A percentile compares a stretch with the other conserved stretches of the same genome.
Evolutionary conservation across 2,888 invertebrate genomes (phyloP).

Genomic region (Athripsodes cinereus): DNA sequence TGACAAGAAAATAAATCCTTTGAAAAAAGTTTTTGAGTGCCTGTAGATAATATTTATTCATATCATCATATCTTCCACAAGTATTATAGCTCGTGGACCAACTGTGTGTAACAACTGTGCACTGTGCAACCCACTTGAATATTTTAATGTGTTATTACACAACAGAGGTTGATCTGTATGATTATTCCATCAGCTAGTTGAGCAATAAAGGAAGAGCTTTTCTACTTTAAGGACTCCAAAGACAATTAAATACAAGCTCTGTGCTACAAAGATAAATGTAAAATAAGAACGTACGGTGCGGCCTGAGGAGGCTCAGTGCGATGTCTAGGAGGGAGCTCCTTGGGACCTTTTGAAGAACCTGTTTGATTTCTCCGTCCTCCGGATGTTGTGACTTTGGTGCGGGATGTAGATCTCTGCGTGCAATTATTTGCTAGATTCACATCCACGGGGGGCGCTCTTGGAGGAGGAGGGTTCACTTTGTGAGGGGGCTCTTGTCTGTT

Average conservation of each 20-base stretch:
- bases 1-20: no score
- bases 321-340: constrained; percentile 36
- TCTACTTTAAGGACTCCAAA: background rate
- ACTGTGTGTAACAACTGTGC: no score
- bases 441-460: constrained; percentile 12
- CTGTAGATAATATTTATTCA: no score
- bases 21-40: no score
- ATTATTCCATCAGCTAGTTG: no score
- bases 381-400: constrained; percentile 53
- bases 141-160: no score
- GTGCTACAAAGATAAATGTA: background rate
- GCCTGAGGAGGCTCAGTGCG: constrained; percentile 45
- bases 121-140: no score
- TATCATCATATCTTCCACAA: no score
- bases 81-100: no score
- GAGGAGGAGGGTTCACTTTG: constrained; percentile 15
- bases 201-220: no score
- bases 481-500: constrained; percentile 41
- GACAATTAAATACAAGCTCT: background rate
- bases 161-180: no score
- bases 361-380: constrained; percentile 35
- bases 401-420: constrained; percentile 54
- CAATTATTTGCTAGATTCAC: constrained; percentile 47
- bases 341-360: background rate
- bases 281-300: constrained; percentile 40